Evolutionary conservation across 2,888 invertebrate genomes (phyloP), one percentile per base, ranked within the genome.

Genomic region (Trypoxylon attenuatum): DNA sequence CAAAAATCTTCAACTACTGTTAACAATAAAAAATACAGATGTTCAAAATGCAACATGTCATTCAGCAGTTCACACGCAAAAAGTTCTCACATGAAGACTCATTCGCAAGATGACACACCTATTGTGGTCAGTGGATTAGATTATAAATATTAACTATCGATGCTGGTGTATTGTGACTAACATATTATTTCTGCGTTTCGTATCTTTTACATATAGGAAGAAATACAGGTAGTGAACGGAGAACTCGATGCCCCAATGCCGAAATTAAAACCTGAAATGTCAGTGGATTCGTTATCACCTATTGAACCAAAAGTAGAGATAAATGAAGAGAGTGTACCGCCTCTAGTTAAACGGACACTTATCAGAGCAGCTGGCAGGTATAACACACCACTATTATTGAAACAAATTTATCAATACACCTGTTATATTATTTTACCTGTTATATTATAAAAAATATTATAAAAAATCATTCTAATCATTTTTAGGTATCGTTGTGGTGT

Each of bases 401-500:
- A 16, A 13, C 5, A 18, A 29, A 38, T 16, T 1, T 33, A n/a
- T 47, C n/a, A 4, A 13, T 29, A 29, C 8, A 15, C 27, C 4
- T 47, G 8, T 15, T 22, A 18, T 42, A 15, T 39, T 22, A 23
- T 51, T 27, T n/a, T n/a, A 25, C 5, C 43, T 27, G 2, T 19
- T 19, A 8, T n/a, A n/a, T n/a, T n/a, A n/a, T n/a, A n/a, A n/a
- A n/a, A n/a, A n/a, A n/a, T n/a, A n/a, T n/a, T n/a, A n/a, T n/a
- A n/a, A n/a, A 39, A 15, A 47, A 39, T 2, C 21, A 16, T 51
- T 41, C 8, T 46, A 43, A 41, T 46, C 55, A 29, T 50, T 69
- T 71, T 10, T 55, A 84, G 84, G 46, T 83, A 81, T 61, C 83
- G 84, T 15, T 84, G 84, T 43, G 84, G 84, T 6, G 82, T 84